Evolutionary conservation across 2,797 vertebrate genomes (phyloP).

Genomic region (Clarias pachynema): DNA sequence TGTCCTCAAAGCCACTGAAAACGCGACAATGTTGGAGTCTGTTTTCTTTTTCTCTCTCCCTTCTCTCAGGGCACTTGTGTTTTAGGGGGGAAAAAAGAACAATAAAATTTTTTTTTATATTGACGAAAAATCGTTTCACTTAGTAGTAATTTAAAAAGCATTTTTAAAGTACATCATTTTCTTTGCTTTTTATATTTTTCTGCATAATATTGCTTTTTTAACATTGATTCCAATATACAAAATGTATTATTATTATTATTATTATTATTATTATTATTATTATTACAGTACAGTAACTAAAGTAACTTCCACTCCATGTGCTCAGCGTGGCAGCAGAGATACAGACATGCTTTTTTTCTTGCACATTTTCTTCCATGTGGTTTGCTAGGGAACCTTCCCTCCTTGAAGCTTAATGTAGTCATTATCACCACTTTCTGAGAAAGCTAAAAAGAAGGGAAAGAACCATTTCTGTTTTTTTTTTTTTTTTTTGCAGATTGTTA

Average conservation of each 20-base stretch:
- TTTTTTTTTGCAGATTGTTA: background rate
- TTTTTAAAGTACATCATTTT: background rate
- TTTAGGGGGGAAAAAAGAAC: background rate
- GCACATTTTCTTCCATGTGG: background rate
- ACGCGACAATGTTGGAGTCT: background rate
- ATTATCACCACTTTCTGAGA: slow-evolving; percentile 7
- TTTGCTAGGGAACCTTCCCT: background rate
- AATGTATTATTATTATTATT: background rate
- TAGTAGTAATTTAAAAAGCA: background rate
- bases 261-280: slow-evolving; percentile 1
- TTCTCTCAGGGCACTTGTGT: background rate
- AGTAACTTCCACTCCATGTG: background rate
- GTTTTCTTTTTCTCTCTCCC: background rate
- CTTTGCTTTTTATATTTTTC: background rate
- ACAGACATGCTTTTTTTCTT: slow-evolving; percentile 6
- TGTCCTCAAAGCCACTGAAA: slow-evolving; percentile 11
- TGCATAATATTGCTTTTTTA: background rate
- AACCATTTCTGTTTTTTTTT: background rate
- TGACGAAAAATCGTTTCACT: background rate
- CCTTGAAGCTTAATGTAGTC: background rate
- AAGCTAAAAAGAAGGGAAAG: slow-evolving; percentile 1
- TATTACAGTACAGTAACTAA: background rate
- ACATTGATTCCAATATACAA: background rate
- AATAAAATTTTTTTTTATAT: background rate
- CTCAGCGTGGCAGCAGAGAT: slow-evolving; percentile 22